Evolutionary conservation across 2,797 vertebrate species (phyloP).

Genomic region (Danio kyathit): DNA sequence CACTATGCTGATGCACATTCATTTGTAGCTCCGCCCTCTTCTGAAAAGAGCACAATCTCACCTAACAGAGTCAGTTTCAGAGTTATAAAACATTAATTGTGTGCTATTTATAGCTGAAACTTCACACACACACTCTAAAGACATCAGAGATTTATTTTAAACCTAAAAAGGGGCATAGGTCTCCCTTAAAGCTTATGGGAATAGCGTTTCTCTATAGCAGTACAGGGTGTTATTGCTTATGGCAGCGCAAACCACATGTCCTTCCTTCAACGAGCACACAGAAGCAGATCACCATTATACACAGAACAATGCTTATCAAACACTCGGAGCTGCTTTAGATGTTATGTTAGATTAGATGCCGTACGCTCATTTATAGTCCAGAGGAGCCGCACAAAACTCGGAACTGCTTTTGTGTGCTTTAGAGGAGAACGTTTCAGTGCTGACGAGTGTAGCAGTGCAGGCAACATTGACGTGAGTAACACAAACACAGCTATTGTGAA

Average conservation of each 20-base stretch:
- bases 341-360: slow-evolving; percentile 76
- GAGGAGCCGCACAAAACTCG: slow-evolving; percentile 76
- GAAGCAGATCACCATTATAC: slow-evolving; percentile 74
- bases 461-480: slow-evolving; percentile 68
- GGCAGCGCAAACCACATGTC: slow-evolving; percentile 76
- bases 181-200: slow-evolving; percentile 66
- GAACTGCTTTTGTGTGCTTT: slow-evolving; percentile 79
- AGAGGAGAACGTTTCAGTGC: slow-evolving; percentile 66
- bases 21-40: too few relatives aligned
- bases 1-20: too few relatives aligned
- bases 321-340: slow-evolving; percentile 81
- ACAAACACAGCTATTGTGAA: slow-evolving; percentile 74
- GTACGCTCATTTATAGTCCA: slow-evolving; percentile 69
- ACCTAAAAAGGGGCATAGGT: too few relatives aligned
- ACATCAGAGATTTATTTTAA: too few relatives aligned
- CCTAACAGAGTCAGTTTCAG: too few relatives aligned
- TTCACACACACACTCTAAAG: too few relatives aligned
- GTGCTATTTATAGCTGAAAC: too few relatives aligned
- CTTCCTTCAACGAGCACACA: slow-evolving; percentile 65
- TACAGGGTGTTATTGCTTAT: slow-evolving; percentile 71
- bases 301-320: slow-evolving; percentile 82
- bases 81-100: too few relatives aligned
- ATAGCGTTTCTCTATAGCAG: slow-evolving; percentile 79
- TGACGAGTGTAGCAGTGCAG: slow-evolving; percentile 68
- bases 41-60: too few relatives aligned